Evolutionary conservation across 2,797 vertebrate species (phyloP).

Genomic region (Platyrinchus mystaceus): DNA sequence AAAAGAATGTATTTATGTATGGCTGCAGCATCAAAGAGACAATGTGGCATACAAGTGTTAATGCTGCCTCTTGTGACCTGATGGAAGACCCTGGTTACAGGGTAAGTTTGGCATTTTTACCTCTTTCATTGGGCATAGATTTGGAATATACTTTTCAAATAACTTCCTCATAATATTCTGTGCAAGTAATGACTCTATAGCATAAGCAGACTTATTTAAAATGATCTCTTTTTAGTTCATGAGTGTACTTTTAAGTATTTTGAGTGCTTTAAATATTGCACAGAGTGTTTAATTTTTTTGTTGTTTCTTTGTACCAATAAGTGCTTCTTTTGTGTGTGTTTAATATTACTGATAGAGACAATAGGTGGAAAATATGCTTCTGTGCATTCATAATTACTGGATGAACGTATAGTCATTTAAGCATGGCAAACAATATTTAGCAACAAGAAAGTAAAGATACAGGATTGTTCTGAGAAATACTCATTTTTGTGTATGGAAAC

Average conservation of each 20-base stretch:
- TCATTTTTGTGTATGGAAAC: not conserved
- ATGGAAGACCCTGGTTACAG: constrained; percentile 90
- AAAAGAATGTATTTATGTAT: constrained; percentile 99
- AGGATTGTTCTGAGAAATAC: not conserved
- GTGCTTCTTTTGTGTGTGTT: not conserved
- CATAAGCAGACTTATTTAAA: not conserved
- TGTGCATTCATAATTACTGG: not conserved
- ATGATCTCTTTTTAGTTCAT: not conserved
- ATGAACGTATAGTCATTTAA: not conserved
- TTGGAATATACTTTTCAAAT: not conserved
- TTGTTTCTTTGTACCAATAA: not conserved
- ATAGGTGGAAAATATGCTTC: not conserved
- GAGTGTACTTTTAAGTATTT: not conserved
- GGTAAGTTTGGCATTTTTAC: constrained; percentile 65
- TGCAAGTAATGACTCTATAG: not conserved
- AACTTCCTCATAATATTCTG: not conserved
- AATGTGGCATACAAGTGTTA: constrained; percentile 89
- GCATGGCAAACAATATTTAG: not conserved
- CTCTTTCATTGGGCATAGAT: not conserved
- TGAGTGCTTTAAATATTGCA: not conserved
- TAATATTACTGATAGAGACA: not conserved
- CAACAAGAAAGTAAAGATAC: not conserved
- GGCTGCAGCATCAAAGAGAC: constrained; percentile 98
- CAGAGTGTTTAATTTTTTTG: not conserved
- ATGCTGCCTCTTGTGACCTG: constrained; percentile 83